A percentile compares a stretch with the other conserved stretches of the same genome.
phyloP scores from a whole-genome alignment of 2,797 vertebrate genomes.

The Micrastur ruficollis region DNA sequence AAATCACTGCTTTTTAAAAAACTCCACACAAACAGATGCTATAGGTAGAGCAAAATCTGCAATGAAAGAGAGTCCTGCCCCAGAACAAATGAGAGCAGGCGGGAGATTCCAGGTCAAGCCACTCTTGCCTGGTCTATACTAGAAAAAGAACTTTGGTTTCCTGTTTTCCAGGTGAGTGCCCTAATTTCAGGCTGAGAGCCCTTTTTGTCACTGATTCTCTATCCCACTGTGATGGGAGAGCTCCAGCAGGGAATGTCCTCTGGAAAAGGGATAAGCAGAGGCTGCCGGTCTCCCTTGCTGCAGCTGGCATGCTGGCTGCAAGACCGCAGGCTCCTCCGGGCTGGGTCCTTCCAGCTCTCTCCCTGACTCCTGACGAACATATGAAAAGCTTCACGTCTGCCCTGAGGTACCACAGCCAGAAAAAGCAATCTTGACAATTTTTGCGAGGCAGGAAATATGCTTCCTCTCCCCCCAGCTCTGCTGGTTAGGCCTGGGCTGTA shows the following conservation, averaged over 20 bases:
- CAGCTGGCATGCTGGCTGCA: fast-evolving
- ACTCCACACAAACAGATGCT: not conserved
- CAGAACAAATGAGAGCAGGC: not conserved
- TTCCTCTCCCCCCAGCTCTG: not conserved
- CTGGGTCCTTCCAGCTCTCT: not conserved
- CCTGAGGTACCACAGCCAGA: not conserved
- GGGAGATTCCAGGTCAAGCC: not conserved
- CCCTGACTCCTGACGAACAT: not conserved
- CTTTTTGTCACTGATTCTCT: not conserved
- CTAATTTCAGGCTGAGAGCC: not conserved
- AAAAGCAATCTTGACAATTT: not conserved
- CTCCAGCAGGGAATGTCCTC: not conserved
- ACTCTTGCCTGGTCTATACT: not conserved
- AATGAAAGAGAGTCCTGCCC: not conserved
- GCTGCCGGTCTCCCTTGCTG: not conserved
- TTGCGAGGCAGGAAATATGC: not conserved
- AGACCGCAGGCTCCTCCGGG: fast-evolving
- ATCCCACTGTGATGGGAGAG: not conserved
- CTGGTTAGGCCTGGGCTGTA: not conserved
- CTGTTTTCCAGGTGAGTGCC: not conserved
- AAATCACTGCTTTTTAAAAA: not conserved
- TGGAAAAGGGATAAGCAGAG: not conserved
- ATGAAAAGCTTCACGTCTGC: not conserved
- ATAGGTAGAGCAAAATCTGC: not conserved
- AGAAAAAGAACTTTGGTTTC: not conserved